Percentiles rank a stretch among this genome's conserved stretches.
These are phyloP conservation scores for Dendroctonus ponderosae DNA, from an alignment of 1,140 invertebrate genomes.

Conservation along the genomic window DNA sequence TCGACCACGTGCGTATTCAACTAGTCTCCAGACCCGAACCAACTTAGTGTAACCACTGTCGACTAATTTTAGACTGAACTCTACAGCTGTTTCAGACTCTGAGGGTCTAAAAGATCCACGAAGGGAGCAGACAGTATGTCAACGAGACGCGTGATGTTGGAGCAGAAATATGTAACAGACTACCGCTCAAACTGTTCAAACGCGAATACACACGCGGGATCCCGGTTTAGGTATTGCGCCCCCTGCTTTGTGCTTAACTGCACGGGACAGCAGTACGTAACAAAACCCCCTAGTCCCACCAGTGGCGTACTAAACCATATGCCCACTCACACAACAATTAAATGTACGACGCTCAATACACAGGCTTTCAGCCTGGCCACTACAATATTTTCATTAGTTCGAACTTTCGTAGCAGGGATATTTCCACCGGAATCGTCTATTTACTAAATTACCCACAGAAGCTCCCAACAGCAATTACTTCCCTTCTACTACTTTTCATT, in stretches of 20 bases:
- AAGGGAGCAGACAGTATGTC: slow-evolving; percentile 25
- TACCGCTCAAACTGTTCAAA: slow-evolving; percentile 35
- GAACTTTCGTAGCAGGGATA: neutral
- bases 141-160: slow-evolving; percentile 33
- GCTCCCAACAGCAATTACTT: slow-evolving; percentile 2
- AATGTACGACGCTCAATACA: slow-evolving; percentile 4
- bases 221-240: slow-evolving; percentile 37
- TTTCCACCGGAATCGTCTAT: slow-evolving; percentile 1
- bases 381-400: slow-evolving; percentile 4
- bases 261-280: slow-evolving; percentile 33
- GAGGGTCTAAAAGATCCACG: slow-evolving; percentile 12
- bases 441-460: slow-evolving; percentile 3
- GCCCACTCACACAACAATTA: slow-evolving; percentile 1
- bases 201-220: slow-evolving; percentile 40
- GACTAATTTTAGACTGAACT: slow-evolving; percentile 40
- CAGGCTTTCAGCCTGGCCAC: slow-evolving; percentile 13
- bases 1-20: slow-evolving; percentile 28
- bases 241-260: slow-evolving; percentile 36
- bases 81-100: slow-evolving; percentile 38
- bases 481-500: neutral
- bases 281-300: slow-evolving; percentile 32
- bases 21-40: slow-evolving; percentile 29
- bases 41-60: slow-evolving; percentile 29
- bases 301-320: slow-evolving; percentile 20
- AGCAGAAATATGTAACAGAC: slow-evolving; percentile 31